Evolutionary conservation across 2,888 invertebrate species (phyloP).

Genomic region (Chrysopilus asiliformis): DNA sequence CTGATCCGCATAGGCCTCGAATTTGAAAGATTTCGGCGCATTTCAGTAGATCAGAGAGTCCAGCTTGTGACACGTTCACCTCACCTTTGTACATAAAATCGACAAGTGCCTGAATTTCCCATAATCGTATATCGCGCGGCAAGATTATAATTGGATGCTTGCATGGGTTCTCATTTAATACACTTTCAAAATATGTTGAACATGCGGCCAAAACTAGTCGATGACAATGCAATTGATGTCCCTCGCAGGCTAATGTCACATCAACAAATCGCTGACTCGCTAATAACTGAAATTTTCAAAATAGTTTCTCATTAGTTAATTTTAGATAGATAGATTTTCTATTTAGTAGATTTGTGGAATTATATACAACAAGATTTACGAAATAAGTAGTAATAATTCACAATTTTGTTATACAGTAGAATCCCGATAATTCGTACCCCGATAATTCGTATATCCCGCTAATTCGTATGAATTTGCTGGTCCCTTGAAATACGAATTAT

Average conservation of each 20-base stretch:
- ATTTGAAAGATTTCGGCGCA: slow-evolving; percentile 76
- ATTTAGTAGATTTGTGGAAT: too few species aligned
- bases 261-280: slow-evolving; percentile 54
- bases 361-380: too few species aligned
- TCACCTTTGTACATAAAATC: slow-evolving; percentile 88
- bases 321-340: too few species aligned
- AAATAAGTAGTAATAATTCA: too few species aligned
- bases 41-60: slow-evolving; percentile 64
- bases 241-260: slow-evolving; percentile 79
- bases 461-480: too few species aligned
- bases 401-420: too few species aligned
- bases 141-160: slow-evolving; percentile 70
- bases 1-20: slow-evolving; percentile 44
- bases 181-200: slow-evolving; percentile 53
- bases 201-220: slow-evolving; percentile 75
- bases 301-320: too few species aligned
- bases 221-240: slow-evolving; percentile 68
- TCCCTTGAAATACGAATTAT: too few species aligned
- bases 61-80: slow-evolving; percentile 75
- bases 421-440: too few species aligned
- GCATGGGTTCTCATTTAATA: slow-evolving; percentile 49
- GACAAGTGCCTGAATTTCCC: slow-evolving; percentile 73
- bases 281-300: slow-evolving; percentile 22
- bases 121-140: slow-evolving; percentile 71
- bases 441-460: too few species aligned